Percentiles rank a stretch among this genome's conserved stretches.
These are phyloP conservation scores for Merodon equestris DNA, from an alignment of 2,888 invertebrate species.

Conservation along the genomic window DNA sequence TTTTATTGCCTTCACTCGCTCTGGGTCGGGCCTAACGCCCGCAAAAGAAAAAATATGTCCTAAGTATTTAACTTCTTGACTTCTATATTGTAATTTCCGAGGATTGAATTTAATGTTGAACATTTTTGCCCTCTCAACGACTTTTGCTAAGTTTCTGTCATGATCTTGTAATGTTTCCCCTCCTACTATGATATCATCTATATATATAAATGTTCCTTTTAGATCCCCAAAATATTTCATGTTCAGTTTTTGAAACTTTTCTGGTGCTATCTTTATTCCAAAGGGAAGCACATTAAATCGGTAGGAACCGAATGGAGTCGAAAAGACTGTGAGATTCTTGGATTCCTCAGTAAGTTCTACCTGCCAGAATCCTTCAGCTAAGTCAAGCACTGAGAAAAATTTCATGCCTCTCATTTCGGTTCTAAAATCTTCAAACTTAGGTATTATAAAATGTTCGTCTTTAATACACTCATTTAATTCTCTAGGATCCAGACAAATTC, in stretches of 20 bases:
- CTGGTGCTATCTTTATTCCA: slow-evolving; percentile 36
- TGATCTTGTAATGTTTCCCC: slow-evolving; percentile 27
- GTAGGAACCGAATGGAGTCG: slow-evolving; percentile 59
- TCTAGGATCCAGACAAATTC: slow-evolving; percentile 1
- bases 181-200: slow-evolving; percentile 40
- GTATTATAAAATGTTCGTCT: background rate
- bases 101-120: slow-evolving; percentile 43
- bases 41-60: no score
- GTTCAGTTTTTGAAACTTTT: slow-evolving; percentile 49
- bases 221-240: slow-evolving; percentile 41
- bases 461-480: slow-evolving; percentile 27
- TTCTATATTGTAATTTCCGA: slow-evolving; percentile 28
- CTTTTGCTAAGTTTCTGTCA: slow-evolving; percentile 27
- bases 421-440: background rate
- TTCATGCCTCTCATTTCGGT: slow-evolving; percentile 26
- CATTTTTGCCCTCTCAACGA: slow-evolving; percentile 32
- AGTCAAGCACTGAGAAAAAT: slow-evolving; percentile 27
- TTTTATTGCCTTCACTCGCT: slow-evolving; percentile 34
- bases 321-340: slow-evolving; percentile 34
- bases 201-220: slow-evolving; percentile 34
- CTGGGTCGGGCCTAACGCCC: slow-evolving; percentile 41
- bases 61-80: slow-evolving; percentile 26
- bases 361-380: slow-evolving; percentile 34
- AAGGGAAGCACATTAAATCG: slow-evolving; percentile 39
- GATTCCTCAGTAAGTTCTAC: slow-evolving; percentile 16